A percentile compares a stretch with the other conserved stretches of the same genome.
Conservation (phyloP, 2,113 vertebrate species). For the Heptranchias perlo region DNA sequence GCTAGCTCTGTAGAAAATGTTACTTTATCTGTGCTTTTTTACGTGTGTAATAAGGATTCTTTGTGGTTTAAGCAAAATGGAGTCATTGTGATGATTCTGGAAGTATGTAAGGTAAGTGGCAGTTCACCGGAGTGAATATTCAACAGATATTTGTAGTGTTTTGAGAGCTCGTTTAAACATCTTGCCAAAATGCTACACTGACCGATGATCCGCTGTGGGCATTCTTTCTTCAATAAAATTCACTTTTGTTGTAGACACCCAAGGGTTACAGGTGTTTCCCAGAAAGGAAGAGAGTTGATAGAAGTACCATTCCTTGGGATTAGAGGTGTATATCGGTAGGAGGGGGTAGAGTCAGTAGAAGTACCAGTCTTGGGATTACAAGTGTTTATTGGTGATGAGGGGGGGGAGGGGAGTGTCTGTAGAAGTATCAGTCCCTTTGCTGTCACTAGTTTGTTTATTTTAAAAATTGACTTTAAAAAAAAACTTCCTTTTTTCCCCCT, state of each 20-base stretch:
- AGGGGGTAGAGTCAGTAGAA: not conserved
- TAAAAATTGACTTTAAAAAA: not conserved
- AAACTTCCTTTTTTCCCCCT: not conserved
- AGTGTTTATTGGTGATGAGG: not conserved
- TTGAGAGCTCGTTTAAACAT: not conserved
- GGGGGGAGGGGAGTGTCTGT: rapidly evolving
- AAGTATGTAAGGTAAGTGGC: too few relatives aligned
- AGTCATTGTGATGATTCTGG: not conserved
- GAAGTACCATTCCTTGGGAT: not conserved
- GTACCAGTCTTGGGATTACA: not conserved
- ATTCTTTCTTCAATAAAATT: not conserved
- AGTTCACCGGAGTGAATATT: not conserved
- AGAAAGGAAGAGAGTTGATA: not conserved
- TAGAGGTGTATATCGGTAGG: not conserved
- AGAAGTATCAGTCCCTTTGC: not conserved
- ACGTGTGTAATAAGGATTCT: not conserved
- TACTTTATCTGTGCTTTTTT: constrained; percentile 7
- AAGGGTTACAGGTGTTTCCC: not conserved
- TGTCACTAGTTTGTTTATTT: not conserved
- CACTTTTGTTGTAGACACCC: not conserved
- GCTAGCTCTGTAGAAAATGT: not conserved
- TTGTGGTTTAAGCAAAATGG: not conserved
- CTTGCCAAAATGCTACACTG: not conserved
- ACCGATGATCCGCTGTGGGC: not conserved
- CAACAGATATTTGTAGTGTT: not conserved